phyloP scores from a whole-genome alignment of 2,113 vertebrate genomes.

The Mormyrus iriodes region DNA sequence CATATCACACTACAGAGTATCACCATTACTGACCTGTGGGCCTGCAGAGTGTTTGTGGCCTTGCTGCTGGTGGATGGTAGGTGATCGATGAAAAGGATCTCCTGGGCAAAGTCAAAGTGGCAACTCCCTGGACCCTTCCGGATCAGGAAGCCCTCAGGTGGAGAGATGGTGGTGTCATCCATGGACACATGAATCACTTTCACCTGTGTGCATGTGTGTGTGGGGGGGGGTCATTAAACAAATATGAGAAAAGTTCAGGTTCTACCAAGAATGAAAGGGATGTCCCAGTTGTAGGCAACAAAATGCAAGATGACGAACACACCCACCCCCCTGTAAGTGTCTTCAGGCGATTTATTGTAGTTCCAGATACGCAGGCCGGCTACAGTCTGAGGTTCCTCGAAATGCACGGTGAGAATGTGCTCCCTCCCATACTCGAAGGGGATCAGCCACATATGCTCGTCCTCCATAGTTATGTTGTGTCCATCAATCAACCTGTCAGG shows the following conservation, averaged over 20 bases:
- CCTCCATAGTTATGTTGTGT: slow-evolving; percentile 84
- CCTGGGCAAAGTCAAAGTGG: slow-evolving; percentile 96
- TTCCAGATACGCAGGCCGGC: slow-evolving; percentile 93
- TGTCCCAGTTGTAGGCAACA: background rate
- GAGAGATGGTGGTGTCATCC: slow-evolving; percentile 77
- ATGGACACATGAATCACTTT: slow-evolving; percentile 74
- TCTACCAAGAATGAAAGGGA: background rate
- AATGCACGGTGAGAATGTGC: slow-evolving; percentile 72
- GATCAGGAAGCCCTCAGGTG: slow-evolving; percentile 79
- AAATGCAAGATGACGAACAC: too few relatives aligned
- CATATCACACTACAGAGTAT: background rate
- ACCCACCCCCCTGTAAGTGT: slow-evolving; percentile 95
- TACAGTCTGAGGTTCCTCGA: slow-evolving; percentile 69
- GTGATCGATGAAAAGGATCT: slow-evolving; percentile 86
- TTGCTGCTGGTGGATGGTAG: slow-evolving; percentile 50
- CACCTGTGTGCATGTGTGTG: slow-evolving; percentile 57
- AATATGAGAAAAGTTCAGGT: background rate
- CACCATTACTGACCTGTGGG: slow-evolving; percentile 37
- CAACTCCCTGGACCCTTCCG: slow-evolving; percentile 91
- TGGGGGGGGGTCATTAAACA: background rate
- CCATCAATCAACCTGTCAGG: slow-evolving; percentile 79
- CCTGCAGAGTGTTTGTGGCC: slow-evolving; percentile 24
- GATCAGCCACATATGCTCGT: slow-evolving; percentile 93
- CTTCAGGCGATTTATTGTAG: slow-evolving; percentile 97
- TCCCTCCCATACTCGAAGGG: slow-evolving; percentile 77